Evolutionary conservation across 2,797 vertebrate genomes (phyloP), one percentile per base, ranked within the genome.

Genomic region (Hydrophis major): DNA sequence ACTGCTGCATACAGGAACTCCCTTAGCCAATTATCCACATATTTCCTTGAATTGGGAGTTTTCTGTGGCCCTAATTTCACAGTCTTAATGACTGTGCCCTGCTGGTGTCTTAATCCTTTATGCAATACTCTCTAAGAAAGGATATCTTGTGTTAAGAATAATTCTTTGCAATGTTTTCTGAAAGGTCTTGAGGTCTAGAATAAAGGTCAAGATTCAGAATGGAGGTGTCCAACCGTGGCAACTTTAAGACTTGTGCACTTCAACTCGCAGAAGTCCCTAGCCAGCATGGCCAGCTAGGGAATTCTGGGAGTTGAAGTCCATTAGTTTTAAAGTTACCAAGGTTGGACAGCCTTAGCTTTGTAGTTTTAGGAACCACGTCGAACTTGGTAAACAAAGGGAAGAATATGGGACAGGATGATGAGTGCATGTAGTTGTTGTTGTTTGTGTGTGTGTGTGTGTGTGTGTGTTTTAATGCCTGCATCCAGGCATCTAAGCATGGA

Each of bases 401-500:
- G 60, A 13, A 69, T 18, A 1, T 28, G 8, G 57, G 89, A 93
- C 91, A 88, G 93, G 93, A 94, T 94, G 90, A 63, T 32, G 57
- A 3, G 27, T 32, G 13, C 91, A 57, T 93, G 93, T 12, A 4
- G 88, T 94, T n/a, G n/a, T n/a, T n/a, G n/a, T 7, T 69, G 61
- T 3, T 50, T 2, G 16, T 16, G 18, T 91, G 60, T 93, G 94
- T n/a, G 27, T 28, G 69, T 25, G 25, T 18, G 6, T 12, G 20
- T 91, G 60, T 90, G 95, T 25, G 20, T 91, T 83, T 93, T 93
- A 94, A 56, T 57, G 94, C 93, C 95, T 96, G 94, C 95, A 96
- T 94, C 93, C 96, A 95, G 96, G 95, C 95, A 94, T 96, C 94
- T 96, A 3, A 96, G 97, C 96, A 96, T 95, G 96, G 96, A 97